These are phyloP conservation scores for Drosophila sordidula DNA, from an alignment of 2,888 invertebrate genomes.

Conservation along the genomic window DNA sequence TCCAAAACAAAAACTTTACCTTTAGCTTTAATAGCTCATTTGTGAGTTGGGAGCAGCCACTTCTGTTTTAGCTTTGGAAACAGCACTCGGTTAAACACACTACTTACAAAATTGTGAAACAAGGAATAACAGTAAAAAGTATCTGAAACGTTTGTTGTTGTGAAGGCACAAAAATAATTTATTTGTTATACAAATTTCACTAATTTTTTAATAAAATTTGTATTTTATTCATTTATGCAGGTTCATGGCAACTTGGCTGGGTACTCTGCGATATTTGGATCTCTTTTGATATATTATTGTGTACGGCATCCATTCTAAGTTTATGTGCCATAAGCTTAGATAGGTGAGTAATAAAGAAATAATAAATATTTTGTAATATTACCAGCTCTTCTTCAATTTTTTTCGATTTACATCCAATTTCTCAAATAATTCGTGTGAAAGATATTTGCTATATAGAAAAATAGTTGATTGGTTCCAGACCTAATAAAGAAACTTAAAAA, in stretches of 20 bases:
- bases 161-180: background rate
- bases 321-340: slow-evolving; percentile 64
- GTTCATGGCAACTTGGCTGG: slow-evolving; percentile 95
- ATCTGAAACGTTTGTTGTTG: slow-evolving; percentile 1
- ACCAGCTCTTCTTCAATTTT: background rate
- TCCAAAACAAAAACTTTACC: slow-evolving; percentile 25
- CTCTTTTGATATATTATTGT: slow-evolving; percentile 94
- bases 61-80: slow-evolving; percentile 20
- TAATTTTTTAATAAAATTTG: background rate
- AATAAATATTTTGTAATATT: background rate
- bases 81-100: slow-evolving; percentile 14
- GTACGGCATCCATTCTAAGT: slow-evolving; percentile 74
- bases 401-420: background rate
- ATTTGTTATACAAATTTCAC: background rate
- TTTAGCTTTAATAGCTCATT: slow-evolving; percentile 26
- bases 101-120: slow-evolving; percentile 3
- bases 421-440: too few relatives aligned
- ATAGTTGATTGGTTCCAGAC: too few relatives aligned
- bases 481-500: too few relatives aligned
- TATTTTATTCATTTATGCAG: slow-evolving; percentile 84
- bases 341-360: slow-evolving; percentile 51
- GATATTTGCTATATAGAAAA: too few relatives aligned
- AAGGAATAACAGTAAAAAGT: background rate
- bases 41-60: slow-evolving; percentile 15
- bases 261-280: slow-evolving; percentile 96